Evolutionary conservation across 2,113 vertebrate species (phyloP), one percentile per base, ranked within the genome.

Genomic region (Zapus hudsonius): DNA sequence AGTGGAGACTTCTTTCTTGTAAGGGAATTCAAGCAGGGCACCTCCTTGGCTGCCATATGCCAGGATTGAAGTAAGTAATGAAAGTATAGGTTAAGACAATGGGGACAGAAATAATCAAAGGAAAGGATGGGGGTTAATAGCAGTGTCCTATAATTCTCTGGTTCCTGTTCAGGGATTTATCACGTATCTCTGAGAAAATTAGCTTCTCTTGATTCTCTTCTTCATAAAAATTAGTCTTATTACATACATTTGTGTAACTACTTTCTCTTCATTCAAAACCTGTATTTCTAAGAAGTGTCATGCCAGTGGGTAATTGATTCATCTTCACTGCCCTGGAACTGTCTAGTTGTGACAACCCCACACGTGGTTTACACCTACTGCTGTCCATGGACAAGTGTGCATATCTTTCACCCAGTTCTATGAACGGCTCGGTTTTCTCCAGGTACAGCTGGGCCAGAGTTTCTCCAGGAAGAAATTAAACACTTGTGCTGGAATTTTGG

Each of bases 141-240:
- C 29, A 64, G 5, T 70, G 33, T 8, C 78, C 69, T 67, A 10
- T 55, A 5, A 7, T 61, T 86, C 55, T 15, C 19, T 67, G 82
- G 36, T 40, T 69, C 66, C 70, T 83, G 3, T 74, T 61, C 27
- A 31, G 47, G 25, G 42, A 81, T 76, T 88, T 67, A 72, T 55
- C 36, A 84, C 12, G 25, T 47, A 79, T 19, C n/a, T 59, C n/a
- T 67, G 42, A 15, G 63, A 2, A 80, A 85, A 64, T 3, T 36
- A 36, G 72, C 5, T 86, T 20, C 22, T 79, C 47, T 82, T 44
- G 4, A 44, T 84, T 83, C 27, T 76, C 47, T 59, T 44, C 47
- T 55, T 90, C 44, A 78, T 78, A 52, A 67, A 90, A 90, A 84
- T 17, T 29, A 36, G 13, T 91, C 80, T 27, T 83, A 67, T 86